Conservation (phyloP, 2,888 invertebrate genomes). For the Pharmacophagus antenor region DNA sequence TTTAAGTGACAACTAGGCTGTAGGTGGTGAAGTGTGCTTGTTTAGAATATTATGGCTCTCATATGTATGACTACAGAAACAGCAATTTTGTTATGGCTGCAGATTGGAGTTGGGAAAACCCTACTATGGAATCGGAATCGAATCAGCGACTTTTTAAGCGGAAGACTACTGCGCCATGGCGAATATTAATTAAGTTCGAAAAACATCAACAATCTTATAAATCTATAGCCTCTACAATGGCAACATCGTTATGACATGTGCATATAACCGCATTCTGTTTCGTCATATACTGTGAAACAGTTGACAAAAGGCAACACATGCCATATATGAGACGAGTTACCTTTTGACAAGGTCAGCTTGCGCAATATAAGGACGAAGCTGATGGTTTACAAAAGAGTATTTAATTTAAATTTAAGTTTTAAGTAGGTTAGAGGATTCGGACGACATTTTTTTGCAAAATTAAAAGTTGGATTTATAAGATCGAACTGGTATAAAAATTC, state of each 20-base stretch:
- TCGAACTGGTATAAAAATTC: no score
- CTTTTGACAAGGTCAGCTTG: constrained; percentile 6
- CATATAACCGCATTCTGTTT: neutral
- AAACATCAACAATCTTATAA: neutral
- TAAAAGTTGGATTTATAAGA: no score
- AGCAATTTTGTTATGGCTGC: no score
- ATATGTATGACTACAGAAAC: no score
- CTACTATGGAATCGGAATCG: no score
- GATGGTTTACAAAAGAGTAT: neutral
- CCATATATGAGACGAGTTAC: neutral
- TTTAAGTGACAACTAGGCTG: no score
- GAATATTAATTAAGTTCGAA: neutral
- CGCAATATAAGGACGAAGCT: neutral
- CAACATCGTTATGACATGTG: neutral
- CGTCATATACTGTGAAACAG: constrained; percentile 1
- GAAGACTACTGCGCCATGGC: no score
- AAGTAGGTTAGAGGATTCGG: neutral
- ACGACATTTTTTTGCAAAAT: no score
- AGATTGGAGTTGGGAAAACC: no score
- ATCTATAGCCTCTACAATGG: neutral
- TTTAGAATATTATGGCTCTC: no score
- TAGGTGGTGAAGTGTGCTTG: no score
- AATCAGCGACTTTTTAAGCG: no score
- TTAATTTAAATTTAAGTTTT: neutral
- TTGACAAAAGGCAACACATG: neutral